phyloP scores from a whole-genome alignment of 2,888 invertebrate species.

The Cosmorhoe ocellata region DNA sequence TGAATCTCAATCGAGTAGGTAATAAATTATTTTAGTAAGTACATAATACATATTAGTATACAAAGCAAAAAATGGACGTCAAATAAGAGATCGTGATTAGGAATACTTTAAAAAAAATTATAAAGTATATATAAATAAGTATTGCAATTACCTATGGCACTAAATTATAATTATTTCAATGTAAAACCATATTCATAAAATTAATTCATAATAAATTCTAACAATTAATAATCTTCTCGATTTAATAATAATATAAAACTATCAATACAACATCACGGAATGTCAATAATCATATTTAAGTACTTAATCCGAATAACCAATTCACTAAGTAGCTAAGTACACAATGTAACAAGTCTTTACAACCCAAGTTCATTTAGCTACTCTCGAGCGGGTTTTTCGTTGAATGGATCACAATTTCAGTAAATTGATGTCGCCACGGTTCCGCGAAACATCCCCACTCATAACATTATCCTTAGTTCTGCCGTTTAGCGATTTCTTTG shows the following conservation, averaged over 20 bases:
- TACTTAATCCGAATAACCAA: conserved; percentile 28
- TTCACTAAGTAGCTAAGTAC: conserved; percentile 40
- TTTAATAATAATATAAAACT: conserved; percentile 23
- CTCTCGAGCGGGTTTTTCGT: conserved; percentile 3
- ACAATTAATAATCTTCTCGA: conserved; percentile 30
- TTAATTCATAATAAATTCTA: conserved; percentile 40
- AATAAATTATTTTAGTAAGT: not conserved
- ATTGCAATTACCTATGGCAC: conserved; percentile 66
- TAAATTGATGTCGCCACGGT: not conserved
- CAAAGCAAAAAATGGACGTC: conserved; percentile 49
- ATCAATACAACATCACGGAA: conserved; percentile 45
- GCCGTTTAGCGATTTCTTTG: not conserved
- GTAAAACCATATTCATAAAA: conserved; percentile 37
- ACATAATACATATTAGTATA: too few relatives aligned
- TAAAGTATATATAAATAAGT: conserved; percentile 38
- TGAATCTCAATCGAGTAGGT: conserved; percentile 3
- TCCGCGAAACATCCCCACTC: conserved; percentile 4
- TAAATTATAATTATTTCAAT: conserved; percentile 48
- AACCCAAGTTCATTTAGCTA: conserved; percentile 39
- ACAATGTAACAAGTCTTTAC: conserved; percentile 41
- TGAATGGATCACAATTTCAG: not conserved
- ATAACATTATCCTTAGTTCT: conserved; percentile 2
- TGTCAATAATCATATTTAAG: conserved; percentile 47
- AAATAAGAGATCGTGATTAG: conserved; percentile 48
- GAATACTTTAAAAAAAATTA: conserved; percentile 38